Evolutionary conservation across 2,888 invertebrate species (phyloP).

Genomic region (Eupithecia abbreviata): DNA sequence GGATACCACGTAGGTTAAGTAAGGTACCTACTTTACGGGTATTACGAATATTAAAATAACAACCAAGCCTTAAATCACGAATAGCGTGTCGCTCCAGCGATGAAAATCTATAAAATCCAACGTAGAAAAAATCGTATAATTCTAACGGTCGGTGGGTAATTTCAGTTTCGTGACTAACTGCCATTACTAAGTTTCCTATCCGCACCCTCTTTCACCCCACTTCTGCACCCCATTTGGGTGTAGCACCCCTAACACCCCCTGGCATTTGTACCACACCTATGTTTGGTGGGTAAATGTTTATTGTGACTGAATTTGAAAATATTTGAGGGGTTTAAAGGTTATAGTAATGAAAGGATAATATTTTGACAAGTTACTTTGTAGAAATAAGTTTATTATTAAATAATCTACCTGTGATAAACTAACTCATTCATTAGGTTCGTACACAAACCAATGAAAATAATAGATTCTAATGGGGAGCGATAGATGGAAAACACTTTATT

Average conservation of each 20-base stretch:
- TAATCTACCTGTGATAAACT: too few species aligned
- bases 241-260: slow-evolving; percentile 39
- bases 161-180: slow-evolving; percentile 73
- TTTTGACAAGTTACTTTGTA: not conserved
- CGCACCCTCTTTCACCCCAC: slow-evolving; percentile 54
- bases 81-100: slow-evolving; percentile 49
- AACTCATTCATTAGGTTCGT: too few species aligned
- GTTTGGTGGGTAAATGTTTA: slow-evolving; percentile 55
- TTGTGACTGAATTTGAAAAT: slow-evolving; percentile 27
- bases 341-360: not conserved
- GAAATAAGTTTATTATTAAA: too few species aligned
- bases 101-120: slow-evolving; percentile 48
- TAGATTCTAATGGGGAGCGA: too few species aligned
- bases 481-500: too few species aligned
- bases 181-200: slow-evolving; percentile 76
- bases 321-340: slow-evolving; percentile 8
- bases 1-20: slow-evolving; percentile 23
- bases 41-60: slow-evolving; percentile 40
- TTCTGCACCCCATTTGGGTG: slow-evolving; percentile 43
- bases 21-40: slow-evolving; percentile 6
- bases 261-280: slow-evolving; percentile 60
- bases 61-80: slow-evolving; percentile 48
- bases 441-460: too few species aligned
- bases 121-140: slow-evolving; percentile 39
- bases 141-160: slow-evolving; percentile 46